Base-by-base conservation (phyloP, 2,113 vertebrate species). In the Corythaixoides concolor region DNA sequence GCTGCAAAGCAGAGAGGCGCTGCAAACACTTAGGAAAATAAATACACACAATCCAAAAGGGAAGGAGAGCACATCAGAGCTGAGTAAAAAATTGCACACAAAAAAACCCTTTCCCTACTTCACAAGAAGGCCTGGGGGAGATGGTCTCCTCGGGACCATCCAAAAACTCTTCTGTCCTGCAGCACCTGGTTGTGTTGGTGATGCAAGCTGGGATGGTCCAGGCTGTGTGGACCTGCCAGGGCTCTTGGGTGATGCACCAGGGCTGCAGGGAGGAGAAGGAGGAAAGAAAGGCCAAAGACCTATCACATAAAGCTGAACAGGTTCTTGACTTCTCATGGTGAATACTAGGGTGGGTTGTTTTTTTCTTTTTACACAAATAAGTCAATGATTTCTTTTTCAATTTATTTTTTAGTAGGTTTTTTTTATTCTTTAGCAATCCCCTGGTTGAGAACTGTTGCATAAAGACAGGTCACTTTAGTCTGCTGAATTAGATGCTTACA, bases 181-280 rank as follows among this genome's bases (percentile, higher is more conserved):
- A 24, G 32, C 2, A 2, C n/a, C n/a, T 3, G 7, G 35, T 4
- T 1, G 0, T 24, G 30, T 0, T 37, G 24, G 35, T 30, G 11
- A 4, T 32, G 32, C 11, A 24, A n/a, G 12, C 26, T 56, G 47
- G 37, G 16, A 27, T 53, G 60, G 23, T n/a, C 85, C 63, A 66
- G 77, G 50, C 26, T 77, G 55, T 19, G 6, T 3, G 21, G 47
- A 50, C n/a, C 21, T 15, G n/a, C 30, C 1, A 0, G 60, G 10
- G 60, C 11, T 74, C 41, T 9, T 6, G 53, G 63, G 52, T 1
- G 6, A 4, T 23, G 39, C 23, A 7, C 14, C 23, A 22, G 12
- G 47, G 15, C 52, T 85, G 47, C 2, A 52, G 74, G 30, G 32
- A 64, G 21, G 22, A 60, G 30, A 9, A 60, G n/a, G 9, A 89